These are phyloP conservation scores for Myotis daubentonii DNA, from an alignment of 2,797 vertebrate species.

Conservation along the genomic window DNA sequence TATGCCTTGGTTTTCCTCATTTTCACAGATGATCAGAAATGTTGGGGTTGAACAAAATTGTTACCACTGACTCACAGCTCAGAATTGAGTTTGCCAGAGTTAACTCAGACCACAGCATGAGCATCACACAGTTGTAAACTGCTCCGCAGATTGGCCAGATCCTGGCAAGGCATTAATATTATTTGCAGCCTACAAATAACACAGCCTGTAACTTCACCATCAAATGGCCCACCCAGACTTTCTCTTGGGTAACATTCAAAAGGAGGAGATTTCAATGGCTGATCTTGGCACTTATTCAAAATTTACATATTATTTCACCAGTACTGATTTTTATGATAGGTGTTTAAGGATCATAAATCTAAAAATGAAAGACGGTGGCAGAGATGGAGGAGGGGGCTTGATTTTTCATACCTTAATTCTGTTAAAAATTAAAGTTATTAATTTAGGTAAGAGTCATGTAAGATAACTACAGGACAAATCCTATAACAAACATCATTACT, in stretches of 20 bases:
- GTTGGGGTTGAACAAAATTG: neutral
- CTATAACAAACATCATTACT: neutral
- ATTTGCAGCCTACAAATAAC: neutral
- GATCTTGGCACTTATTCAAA: neutral
- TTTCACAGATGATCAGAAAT: neutral
- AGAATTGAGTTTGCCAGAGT: neutral
- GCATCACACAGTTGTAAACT: neutral
- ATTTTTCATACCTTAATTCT: constrained; percentile 2
- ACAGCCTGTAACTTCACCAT: neutral
- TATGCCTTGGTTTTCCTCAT: neutral
- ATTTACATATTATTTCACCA: neutral
- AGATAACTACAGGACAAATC: neutral
- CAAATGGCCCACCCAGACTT: neutral
- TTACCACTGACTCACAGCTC: neutral
- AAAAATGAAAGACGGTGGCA: neutral
- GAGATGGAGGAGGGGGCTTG: neutral
- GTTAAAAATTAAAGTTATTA: neutral
- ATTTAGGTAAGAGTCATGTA: neutral
- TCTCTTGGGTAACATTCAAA: neutral
- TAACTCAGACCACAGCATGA: neutral
- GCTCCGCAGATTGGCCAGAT: neutral
- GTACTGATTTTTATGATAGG: neutral
- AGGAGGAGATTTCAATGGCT: neutral
- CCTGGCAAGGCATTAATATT: neutral
- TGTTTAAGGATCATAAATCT: neutral